Base-by-base conservation (phyloP, 2,888 invertebrate genomes). In the Endomychus coccineus region DNA sequence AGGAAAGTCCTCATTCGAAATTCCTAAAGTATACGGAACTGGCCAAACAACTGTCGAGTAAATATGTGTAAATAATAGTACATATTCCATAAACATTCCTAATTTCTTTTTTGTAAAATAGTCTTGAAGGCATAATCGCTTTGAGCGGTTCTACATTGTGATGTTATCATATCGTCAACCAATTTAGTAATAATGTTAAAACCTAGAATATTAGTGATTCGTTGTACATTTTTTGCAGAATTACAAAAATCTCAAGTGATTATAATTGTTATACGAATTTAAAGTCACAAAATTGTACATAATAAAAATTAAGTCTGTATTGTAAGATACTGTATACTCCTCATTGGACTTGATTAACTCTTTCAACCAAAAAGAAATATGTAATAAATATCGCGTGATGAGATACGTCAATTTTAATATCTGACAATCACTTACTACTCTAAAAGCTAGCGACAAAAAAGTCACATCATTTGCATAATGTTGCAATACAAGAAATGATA, bases 1-100 rank as follows among this genome's bases (percentile, higher is more conserved):
- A 90, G 59, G 92, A 92, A 68, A 90, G 88, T 64, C 89, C 91
- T 31, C 91, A 92, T 70, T 91, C 95, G 55, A 96, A 95, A 74
- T 95, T 95, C 75, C 82, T 94, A 55, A 95, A 95, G 74, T 96
- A 96, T 72, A 94, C 94, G 64, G 94, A 96, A 73, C 80, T 96
- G 71, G 96, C 96, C 60, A 95, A 95, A 71, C 95, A 96, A 73
- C 75, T 96, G 67, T 94, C 94, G 65, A 92, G 91, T 72, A 94
- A 94, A 74, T 92, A 91, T 74, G 86, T 87, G 77, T 89, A 83
- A 78, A 70, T 53, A 27, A 12, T 10, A 10, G 23, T 22, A 39
- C 29, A 30, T 34, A 39, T 39, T 39, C 39, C 39, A 17, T 23
- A 7, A 7, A 6, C 25, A 6, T 52, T 54, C 46, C 51, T 48